Evolutionary conservation across 2,113 vertebrate genomes (phyloP).

Genomic region (Callithrix jacchus): DNA sequence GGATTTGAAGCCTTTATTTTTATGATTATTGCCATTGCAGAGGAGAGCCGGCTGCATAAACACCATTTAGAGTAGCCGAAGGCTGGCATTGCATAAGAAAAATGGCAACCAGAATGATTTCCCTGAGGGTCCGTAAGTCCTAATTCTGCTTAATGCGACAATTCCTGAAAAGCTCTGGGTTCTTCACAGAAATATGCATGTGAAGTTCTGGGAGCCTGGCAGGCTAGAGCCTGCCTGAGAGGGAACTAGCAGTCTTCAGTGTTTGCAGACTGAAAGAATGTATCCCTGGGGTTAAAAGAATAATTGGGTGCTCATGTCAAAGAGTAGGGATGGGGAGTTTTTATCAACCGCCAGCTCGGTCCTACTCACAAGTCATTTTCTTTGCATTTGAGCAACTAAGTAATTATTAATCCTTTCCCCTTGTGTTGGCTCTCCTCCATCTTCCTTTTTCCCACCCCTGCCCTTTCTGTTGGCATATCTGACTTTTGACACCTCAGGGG

Average conservation of each 20-base stretch:
- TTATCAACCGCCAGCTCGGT: neutral
- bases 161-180: neutral
- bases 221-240: neutral
- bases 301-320: accelerated
- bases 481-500: neutral
- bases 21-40: neutral
- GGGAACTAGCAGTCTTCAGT: neutral
- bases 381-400: neutral
- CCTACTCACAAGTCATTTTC: neutral
- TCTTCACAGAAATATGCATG: neutral
- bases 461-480: neutral
- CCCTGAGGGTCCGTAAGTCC: neutral
- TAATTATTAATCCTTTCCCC: neutral
- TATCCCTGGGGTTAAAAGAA: neutral
- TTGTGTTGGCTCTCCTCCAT: neutral
- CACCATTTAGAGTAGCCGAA: neutral
- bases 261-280: neutral
- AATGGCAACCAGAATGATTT: neutral
- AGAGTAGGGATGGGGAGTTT: neutral
- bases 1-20: neutral
- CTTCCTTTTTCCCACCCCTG: neutral
- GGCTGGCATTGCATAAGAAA: neutral
- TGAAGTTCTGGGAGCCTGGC: too few species aligned
- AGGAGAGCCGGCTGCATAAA: neutral
- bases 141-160: neutral